Evolutionary conservation across 2,113 vertebrate genomes (phyloP).

Genomic region (Progne subis): DNA sequence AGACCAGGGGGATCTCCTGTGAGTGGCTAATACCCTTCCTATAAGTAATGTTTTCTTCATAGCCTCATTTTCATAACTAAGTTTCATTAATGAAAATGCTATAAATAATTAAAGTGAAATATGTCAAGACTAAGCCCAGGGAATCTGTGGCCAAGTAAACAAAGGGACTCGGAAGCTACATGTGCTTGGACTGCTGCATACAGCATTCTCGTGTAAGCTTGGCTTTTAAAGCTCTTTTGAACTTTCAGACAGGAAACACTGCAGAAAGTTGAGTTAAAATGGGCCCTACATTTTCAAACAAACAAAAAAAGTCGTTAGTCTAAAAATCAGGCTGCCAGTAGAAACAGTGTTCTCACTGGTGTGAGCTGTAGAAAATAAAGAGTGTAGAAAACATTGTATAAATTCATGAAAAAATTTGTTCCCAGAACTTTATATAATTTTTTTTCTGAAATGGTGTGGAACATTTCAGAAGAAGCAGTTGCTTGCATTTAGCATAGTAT

Average conservation of each 20-base stretch:
- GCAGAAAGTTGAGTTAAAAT: conserved; percentile 5
- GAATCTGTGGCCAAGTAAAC: conserved; percentile 13
- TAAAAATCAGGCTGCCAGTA: neutral
- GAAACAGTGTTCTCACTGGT: neutral
- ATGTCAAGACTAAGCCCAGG: neutral
- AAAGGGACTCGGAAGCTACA: neutral
- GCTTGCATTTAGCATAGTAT: neutral
- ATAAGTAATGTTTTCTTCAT: conserved; percentile 28
- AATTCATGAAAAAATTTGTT: neutral
- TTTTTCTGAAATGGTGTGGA: neutral
- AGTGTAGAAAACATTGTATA: neutral
- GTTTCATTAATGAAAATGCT: conserved; percentile 59
- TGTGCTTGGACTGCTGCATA: neutral
- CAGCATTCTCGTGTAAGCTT: neutral
- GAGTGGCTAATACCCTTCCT: neutral
- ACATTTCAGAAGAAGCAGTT: neutral
- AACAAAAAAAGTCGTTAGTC: fast-evolving
- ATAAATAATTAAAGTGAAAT: conserved; percentile 37
- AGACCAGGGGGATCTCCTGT: neutral
- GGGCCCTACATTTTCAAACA: neutral
- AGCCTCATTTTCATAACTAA: conserved; percentile 48
- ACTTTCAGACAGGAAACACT: conserved; percentile 19
- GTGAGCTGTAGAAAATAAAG: neutral
- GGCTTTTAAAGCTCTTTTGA: neutral
- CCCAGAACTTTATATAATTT: neutral